These are phyloP conservation scores for Ceratothoa steindachneri DNA, from an alignment of 2,888 invertebrate genomes.

Conservation along the genomic window DNA sequence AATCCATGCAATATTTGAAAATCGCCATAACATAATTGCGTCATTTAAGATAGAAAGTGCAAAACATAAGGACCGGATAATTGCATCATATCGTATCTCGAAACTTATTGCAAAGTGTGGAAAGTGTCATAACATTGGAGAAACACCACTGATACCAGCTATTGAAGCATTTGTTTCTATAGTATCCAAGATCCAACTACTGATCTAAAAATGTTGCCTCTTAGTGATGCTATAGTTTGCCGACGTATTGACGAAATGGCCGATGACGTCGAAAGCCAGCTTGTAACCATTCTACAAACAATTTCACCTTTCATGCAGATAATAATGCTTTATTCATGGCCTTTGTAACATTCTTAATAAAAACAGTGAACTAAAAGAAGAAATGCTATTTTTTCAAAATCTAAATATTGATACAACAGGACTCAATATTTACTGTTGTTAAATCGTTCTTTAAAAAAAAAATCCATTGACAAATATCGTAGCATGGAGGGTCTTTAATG, in stretches of 20 bases:
- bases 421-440: background rate
- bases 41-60: background rate
- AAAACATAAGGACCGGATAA: background rate
- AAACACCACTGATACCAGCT: background rate
- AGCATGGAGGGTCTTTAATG: no score
- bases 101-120: constrained; percentile 2
- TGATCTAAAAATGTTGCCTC: background rate
- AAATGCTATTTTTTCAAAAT: background rate
- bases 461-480: background rate
- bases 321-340: background rate
- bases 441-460: background rate
- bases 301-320: background rate
- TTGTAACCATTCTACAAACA: background rate
- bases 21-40: background rate
- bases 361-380: background rate
- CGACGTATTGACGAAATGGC: background rate
- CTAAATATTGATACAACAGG: background rate
- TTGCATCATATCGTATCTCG: background rate
- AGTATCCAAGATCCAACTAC: background rate
- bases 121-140: background rate
- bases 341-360: background rate
- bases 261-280: background rate
- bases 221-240: background rate
- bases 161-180: background rate
- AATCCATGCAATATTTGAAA: background rate